Percentiles rank a stretch among this genome's conserved stretches.
Evolutionary conservation across 2,888 invertebrate genomes (phyloP).

Genomic region (Serrognathus titanus): DNA sequence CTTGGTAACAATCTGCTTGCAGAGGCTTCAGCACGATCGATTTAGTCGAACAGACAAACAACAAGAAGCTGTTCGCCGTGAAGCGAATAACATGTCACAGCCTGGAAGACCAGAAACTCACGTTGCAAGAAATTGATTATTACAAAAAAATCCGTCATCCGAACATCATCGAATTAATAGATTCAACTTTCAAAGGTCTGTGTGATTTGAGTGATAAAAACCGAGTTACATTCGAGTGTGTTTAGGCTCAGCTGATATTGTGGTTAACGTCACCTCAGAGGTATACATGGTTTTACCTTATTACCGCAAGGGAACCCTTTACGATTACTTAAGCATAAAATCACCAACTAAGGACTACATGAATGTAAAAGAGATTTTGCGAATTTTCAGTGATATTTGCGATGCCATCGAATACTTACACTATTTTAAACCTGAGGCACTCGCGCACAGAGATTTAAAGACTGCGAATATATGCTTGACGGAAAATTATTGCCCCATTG

Average conservation of each 20-base stretch:
- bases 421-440: constrained; percentile 65
- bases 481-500: constrained; percentile 66
- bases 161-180: constrained; percentile 70
- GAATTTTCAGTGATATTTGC: constrained; percentile 70
- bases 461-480: constrained; percentile 78
- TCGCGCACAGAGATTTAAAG: constrained; percentile 83
- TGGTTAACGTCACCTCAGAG: constrained; percentile 66
- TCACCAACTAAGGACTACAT: constrained; percentile 59
- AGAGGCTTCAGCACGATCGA: constrained; percentile 82
- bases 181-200: constrained; percentile 59
- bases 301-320: constrained; percentile 73
- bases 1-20: constrained; percentile 27
- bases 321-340: constrained; percentile 63
- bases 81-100: constrained; percentile 81
- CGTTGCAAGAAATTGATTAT: constrained; percentile 70
- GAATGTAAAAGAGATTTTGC: constrained; percentile 62
- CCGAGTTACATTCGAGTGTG: not conserved
- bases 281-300: constrained; percentile 73
- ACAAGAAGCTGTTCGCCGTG: constrained; percentile 67
- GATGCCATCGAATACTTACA: constrained; percentile 73
- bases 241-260: constrained; percentile 58
- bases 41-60: constrained; percentile 65
- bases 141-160: constrained; percentile 67
- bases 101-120: constrained; percentile 69
- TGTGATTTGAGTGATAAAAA: constrained; percentile 12